A percentile compares a stretch with the other conserved stretches of the same genome.
Conservation (phyloP, 2,113 vertebrate species). For the Corydoras sp. region DNA sequence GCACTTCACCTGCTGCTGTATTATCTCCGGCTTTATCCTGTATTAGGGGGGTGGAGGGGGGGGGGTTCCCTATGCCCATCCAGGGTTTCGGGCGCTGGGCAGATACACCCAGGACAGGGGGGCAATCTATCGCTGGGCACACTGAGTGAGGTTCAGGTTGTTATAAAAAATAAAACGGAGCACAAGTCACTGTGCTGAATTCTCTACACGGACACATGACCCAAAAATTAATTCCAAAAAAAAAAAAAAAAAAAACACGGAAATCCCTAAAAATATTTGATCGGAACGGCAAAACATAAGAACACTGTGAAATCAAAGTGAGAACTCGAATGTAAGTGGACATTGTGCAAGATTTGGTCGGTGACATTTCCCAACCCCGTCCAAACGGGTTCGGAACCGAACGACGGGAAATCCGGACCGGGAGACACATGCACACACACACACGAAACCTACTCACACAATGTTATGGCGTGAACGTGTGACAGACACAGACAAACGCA, state of each 20-base stretch:
- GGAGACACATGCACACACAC: conserved; percentile 60
- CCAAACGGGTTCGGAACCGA: conserved; percentile 35
- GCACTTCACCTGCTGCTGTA: conserved; percentile 20
- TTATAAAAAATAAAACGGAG: conserved; percentile 50
- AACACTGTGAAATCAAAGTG: too few relatives aligned
- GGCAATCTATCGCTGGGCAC: too few relatives aligned
- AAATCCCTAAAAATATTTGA: conserved; percentile 29
- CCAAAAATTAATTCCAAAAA: conserved; percentile 31
- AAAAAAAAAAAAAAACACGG: background rate
- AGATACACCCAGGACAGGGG: too few relatives aligned
- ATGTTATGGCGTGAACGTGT: conserved; percentile 53
- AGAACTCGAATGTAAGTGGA: conserved; percentile 28
- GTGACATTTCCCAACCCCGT: conserved; percentile 53
- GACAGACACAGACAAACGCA: conserved; percentile 48
- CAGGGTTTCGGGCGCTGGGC: too few relatives aligned
- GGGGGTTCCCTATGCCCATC: too few relatives aligned
- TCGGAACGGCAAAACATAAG: conserved; percentile 26
- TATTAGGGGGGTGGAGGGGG: too few relatives aligned
- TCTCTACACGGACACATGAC: background rate
- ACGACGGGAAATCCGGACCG: conserved; percentile 39
- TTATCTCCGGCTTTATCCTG: too few relatives aligned
- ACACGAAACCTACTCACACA: conserved; percentile 68
- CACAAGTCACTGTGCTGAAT: background rate
- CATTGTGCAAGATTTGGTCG: conserved; percentile 46
- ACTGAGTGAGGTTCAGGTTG: conserved; percentile 11